A percentile compares a stretch with the other conserved stretches of the same genome.
Evolutionary conservation across 2,113 vertebrate genomes (phyloP).

Genomic region (Elgaria multicarinata): DNA sequence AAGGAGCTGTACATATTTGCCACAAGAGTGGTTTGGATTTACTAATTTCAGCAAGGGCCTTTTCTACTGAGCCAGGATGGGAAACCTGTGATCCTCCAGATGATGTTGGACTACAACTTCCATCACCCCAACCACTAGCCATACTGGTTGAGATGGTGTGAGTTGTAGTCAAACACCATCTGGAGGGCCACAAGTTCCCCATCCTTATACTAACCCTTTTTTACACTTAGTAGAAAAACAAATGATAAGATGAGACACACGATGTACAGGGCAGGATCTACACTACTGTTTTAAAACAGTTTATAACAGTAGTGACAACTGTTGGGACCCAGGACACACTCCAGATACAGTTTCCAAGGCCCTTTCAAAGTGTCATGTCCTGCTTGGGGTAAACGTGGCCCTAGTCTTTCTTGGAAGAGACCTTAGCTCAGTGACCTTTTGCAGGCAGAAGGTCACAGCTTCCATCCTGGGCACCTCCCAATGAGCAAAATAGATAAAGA

Average conservation of each 20-base stretch:
- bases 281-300: too few relatives aligned
- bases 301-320: too few relatives aligned
- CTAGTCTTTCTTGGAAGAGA: background rate
- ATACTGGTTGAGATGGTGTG: background rate
- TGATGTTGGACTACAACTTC: background rate
- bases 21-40: background rate
- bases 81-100: background rate
- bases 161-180: background rate
- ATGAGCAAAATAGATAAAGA: background rate
- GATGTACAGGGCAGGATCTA: too few relatives aligned
- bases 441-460: background rate
- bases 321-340: too few relatives aligned
- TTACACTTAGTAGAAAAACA: background rate
- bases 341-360: too few relatives aligned
- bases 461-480: background rate
- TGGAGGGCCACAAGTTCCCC: background rate
- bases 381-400: too few relatives aligned
- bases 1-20: background rate
- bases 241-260: background rate
- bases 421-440: too few relatives aligned
- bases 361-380: too few relatives aligned
- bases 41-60: background rate
- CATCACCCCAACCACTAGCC: background rate
- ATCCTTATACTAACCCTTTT: background rate
- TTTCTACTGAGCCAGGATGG: background rate